phyloP scores from a whole-genome alignment of 2,888 invertebrate species.

The Meandrusa payeni region DNA sequence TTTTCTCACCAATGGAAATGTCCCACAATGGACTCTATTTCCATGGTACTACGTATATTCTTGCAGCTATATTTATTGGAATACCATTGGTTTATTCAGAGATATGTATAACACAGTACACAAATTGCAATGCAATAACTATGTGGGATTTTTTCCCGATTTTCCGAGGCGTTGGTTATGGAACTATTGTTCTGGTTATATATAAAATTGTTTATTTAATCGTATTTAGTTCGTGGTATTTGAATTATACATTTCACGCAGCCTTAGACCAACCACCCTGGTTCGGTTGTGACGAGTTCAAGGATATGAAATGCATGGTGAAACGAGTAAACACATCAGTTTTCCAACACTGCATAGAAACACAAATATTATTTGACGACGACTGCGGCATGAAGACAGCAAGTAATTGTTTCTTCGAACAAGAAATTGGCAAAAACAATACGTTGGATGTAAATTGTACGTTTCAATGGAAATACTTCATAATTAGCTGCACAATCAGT shows the following conservation, averaged over 20 bases:
- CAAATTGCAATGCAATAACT: constrained; percentile 52
- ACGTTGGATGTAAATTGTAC: constrained; percentile 40
- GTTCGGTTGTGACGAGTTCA: constrained; percentile 57
- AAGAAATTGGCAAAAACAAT: constrained; percentile 54
- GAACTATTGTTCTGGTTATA: constrained; percentile 46
- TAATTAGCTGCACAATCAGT: constrained; percentile 39
- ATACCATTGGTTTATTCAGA: constrained; percentile 68
- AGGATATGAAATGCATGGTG: constrained; percentile 57
- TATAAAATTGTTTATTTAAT: constrained; percentile 52
- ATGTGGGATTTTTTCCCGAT: constrained; percentile 67
- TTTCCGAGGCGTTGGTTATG: constrained; percentile 56
- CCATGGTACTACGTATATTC: constrained; percentile 41
- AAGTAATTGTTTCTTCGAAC: constrained; percentile 58
- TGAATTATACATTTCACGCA: constrained; percentile 56
- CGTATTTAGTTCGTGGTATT: constrained; percentile 57
- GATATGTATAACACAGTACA: constrained; percentile 65
- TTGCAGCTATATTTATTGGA: constrained; percentile 53
- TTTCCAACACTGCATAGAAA: constrained; percentile 67
- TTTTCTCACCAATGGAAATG: constrained; percentile 47
- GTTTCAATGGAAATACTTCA: constrained; percentile 49
- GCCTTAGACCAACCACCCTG: constrained; percentile 60
- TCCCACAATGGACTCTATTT: constrained; percentile 56
- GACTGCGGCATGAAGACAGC: constrained; percentile 67
- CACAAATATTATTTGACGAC: constrained; percentile 51
- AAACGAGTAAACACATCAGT: constrained; percentile 58